A percentile compares a stretch with the other conserved stretches of the same genome.
These are phyloP conservation scores for Peromyscus eremicus DNA, from an alignment of 2,797 vertebrate species.

Conservation along the genomic window DNA sequence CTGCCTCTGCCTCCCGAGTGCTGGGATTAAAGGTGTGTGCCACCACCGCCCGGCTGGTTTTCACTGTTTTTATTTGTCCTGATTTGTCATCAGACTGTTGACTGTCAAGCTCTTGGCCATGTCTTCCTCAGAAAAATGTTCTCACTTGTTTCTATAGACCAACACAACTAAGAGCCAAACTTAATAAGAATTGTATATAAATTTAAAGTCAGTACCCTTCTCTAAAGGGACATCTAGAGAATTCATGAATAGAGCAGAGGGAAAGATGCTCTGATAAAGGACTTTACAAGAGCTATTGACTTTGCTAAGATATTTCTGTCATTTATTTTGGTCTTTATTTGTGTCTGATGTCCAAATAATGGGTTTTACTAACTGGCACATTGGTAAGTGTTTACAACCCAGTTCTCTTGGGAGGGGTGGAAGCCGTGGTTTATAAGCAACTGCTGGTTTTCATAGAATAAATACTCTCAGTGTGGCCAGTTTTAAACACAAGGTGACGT, in stretches of 20 bases:
- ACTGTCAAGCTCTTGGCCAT: background rate
- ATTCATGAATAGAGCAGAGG: background rate
- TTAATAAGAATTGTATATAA: background rate
- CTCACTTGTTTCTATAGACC: constrained; percentile 43
- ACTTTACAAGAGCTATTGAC: background rate
- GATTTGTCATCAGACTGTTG: constrained; percentile 6
- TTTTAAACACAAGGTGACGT: background rate
- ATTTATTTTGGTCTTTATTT: background rate
- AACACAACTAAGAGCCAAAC: background rate
- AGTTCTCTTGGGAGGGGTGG: background rate
- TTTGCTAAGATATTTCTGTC: constrained; percentile 17
- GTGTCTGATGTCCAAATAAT: constrained; percentile 1
- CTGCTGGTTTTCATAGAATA: constrained; percentile 21
- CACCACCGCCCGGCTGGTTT: too few relatives aligned
- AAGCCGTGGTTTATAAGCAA: background rate
- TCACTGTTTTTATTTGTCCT: constrained; percentile 33
- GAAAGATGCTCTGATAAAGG: constrained; percentile 4
- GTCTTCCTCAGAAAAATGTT: background rate
- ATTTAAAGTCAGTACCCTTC: background rate
- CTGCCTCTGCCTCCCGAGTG: too few relatives aligned
- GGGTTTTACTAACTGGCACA: background rate
- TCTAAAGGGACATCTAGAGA: background rate
- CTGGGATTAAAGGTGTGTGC: too few relatives aligned
- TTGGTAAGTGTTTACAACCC: constrained; percentile 10
- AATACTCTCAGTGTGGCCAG: background rate